Evolutionary conservation across 2,113 vertebrate species (phyloP).

Genomic region (Microcebus griseorufus): DNA sequence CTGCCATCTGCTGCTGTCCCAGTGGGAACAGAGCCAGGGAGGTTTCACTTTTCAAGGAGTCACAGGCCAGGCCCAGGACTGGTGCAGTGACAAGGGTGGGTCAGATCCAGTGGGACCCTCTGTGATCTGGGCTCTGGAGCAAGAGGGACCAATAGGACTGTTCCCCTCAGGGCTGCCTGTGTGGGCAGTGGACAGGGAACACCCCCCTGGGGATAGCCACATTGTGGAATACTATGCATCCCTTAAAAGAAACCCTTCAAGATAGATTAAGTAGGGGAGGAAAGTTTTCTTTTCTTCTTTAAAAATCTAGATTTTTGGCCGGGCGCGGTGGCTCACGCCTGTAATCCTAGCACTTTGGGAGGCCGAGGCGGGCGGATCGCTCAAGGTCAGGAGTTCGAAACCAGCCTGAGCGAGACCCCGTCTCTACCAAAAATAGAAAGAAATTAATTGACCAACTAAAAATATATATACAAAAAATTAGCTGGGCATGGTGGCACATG

Average conservation of each 20-base stretch:
- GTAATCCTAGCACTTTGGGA: too few species aligned
- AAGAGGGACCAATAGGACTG: not conserved
- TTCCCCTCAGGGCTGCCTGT: too few species aligned
- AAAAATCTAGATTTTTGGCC: not conserved
- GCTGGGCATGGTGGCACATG: too few species aligned
- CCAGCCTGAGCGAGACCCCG: too few species aligned
- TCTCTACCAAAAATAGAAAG: too few species aligned
- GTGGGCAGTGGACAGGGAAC: not conserved
- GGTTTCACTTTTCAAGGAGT: not conserved
- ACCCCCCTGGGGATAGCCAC: not conserved
- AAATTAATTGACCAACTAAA: too few species aligned
- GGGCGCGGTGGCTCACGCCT: too few species aligned
- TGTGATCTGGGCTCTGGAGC: not conserved
- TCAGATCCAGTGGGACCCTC: not conserved
- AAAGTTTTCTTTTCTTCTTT: not conserved
- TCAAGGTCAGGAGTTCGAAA: too few species aligned
- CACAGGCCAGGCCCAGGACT: not conserved
- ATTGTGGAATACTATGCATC: not conserved
- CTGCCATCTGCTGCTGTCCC: accelerated
- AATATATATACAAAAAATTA: too few species aligned
- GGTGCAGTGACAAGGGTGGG: not conserved
- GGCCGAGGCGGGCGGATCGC: too few species aligned
- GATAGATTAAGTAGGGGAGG: not conserved
- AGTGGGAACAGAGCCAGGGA: not conserved
- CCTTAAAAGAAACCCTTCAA: not conserved